phyloP scores from a whole-genome alignment of 1,140 invertebrate species.

The Pachyrhynchus sulphureomaculatus region DNA sequence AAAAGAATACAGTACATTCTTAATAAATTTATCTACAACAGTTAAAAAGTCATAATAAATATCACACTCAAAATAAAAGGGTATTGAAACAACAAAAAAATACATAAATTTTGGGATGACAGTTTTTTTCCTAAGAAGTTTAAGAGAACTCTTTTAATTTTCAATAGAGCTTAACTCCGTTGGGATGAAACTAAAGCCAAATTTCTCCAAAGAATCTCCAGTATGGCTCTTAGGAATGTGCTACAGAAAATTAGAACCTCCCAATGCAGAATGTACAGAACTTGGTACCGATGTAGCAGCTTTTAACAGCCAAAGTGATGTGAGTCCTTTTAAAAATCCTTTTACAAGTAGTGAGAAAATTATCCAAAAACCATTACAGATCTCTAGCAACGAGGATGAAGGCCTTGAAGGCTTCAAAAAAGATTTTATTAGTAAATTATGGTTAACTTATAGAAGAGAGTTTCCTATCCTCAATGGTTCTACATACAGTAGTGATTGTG shows the following conservation, averaged over 20 bases:
- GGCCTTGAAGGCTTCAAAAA: conserved; percentile 74
- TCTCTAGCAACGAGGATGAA: conserved; percentile 48
- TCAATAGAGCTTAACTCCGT: conserved; percentile 25
- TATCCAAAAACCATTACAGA: conserved; percentile 25
- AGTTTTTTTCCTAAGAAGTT: no score
- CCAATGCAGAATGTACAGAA: conserved; percentile 67
- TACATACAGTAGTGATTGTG: conserved; percentile 77
- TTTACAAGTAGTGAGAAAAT: background rate
- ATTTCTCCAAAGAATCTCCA: conserved; percentile 82
- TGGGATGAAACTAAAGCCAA: conserved; percentile 71
- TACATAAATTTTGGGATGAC: no score
- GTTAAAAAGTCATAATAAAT: no score
- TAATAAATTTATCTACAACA: no score
- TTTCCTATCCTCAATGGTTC: conserved; percentile 77
- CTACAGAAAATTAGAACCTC: conserved; percentile 69
- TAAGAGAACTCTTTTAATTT: no score
- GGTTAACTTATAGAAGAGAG: conserved; percentile 82
- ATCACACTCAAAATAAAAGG: no score
- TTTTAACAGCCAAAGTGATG: conserved; percentile 44
- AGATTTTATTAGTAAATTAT: conserved; percentile 75
- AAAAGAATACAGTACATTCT: no score
- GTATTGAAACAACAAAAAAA: no score
- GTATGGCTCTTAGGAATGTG: conserved; percentile 80
- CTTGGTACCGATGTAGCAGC: conserved; percentile 51
- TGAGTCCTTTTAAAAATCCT: conserved; percentile 29